These are phyloP conservation scores for Theristicus caerulescens DNA, from an alignment of 2,113 vertebrate species.

Conservation along the genomic window DNA sequence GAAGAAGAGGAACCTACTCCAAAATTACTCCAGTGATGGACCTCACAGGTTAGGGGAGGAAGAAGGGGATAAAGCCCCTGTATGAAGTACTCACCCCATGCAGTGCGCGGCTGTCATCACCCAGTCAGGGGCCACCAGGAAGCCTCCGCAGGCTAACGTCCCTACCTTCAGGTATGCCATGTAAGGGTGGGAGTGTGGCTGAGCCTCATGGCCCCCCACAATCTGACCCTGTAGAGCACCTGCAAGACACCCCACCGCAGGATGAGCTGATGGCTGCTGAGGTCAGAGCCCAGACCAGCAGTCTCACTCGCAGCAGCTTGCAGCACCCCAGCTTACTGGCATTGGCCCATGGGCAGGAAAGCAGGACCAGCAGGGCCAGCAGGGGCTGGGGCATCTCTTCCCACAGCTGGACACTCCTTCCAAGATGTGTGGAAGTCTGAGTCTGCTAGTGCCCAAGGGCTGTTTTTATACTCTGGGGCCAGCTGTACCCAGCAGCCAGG, in stretches of 20 bases:
- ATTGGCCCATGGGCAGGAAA: background rate
- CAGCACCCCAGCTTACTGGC: background rate
- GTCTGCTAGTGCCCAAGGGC: background rate
- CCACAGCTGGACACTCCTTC: fast-evolving
- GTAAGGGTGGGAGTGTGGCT: conserved; percentile 60
- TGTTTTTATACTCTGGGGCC: conserved; percentile 14
- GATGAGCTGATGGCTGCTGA: background rate
- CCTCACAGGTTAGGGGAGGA: background rate
- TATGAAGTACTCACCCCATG: background rate
- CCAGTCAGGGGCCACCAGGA: conserved; percentile 57
- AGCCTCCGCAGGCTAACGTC: fast-evolving
- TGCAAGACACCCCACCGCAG: background rate
- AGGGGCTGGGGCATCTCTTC: background rate
- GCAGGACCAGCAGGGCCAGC: background rate
- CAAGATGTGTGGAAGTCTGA: background rate
- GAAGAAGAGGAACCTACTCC: background rate
- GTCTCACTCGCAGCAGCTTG: fast-evolving
- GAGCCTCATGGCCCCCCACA: conserved; percentile 41
- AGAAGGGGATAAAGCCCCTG: background rate
- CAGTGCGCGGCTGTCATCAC: conserved; percentile 65
- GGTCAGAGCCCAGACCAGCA: background rate
- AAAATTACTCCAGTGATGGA: background rate
- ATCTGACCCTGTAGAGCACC: background rate
- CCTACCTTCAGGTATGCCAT: background rate
- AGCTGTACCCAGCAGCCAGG: background rate